A percentile compares a stretch with the other conserved stretches of the same genome.
Evolutionary conservation across 2,888 invertebrate species (phyloP).

Genomic region (Listrodromus nycthemerus): DNA sequence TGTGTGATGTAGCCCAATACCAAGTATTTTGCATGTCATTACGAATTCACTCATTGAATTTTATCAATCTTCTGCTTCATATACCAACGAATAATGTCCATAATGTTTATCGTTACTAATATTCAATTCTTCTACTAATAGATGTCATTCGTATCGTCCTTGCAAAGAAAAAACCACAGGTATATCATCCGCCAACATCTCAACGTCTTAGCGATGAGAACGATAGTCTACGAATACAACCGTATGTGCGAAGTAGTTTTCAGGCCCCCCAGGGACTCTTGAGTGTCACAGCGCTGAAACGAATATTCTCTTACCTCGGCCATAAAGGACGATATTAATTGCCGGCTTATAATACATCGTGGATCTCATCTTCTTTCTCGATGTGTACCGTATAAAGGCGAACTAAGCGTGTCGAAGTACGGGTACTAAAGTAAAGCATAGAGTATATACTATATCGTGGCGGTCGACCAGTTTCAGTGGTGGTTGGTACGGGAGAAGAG

Average conservation of each 20-base stretch:
- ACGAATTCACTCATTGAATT: no score
- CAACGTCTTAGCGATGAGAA: conserved; percentile 7
- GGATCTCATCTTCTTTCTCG: conserved; percentile 40
- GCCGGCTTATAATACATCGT: conserved; percentile 64
- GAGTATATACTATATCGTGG: conserved; percentile 18
- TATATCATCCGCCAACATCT: no score
- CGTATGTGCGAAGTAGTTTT: conserved; percentile 4
- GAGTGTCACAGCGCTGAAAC: conserved; percentile 54
- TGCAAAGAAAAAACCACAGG: no score
- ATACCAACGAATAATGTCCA: no score
- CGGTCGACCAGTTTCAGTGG: conserved; percentile 34
- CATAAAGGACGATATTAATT: conserved; percentile 74
- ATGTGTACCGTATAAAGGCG: conserved; percentile 35
- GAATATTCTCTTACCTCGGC: conserved; percentile 43
- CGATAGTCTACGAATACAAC: background rate
- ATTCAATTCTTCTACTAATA: no score
- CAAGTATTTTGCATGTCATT: no score
- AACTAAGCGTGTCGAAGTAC: conserved; percentile 42
- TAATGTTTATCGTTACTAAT: no score
- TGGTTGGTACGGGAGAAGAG: conserved; percentile 34
- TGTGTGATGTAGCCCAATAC: no score
- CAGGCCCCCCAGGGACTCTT: conserved; percentile 40
- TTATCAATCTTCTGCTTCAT: no score
- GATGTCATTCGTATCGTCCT: no score
- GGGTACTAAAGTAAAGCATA: conserved; percentile 27